Conservation (phyloP, 1,140 invertebrate genomes). For the Heliconius melpomene region DNA sequence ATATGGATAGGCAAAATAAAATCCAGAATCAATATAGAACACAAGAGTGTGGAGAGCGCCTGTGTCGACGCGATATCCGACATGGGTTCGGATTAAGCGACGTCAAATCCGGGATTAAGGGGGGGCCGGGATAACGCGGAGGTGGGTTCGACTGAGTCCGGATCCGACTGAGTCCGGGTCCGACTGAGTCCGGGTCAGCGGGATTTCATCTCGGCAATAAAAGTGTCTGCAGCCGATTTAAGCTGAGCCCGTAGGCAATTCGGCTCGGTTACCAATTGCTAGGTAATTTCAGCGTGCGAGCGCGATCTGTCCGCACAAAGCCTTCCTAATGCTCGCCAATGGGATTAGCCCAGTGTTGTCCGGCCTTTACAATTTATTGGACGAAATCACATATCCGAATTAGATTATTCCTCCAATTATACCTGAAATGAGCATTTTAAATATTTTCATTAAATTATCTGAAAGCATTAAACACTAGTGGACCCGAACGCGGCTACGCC, state of each 20-base stretch:
- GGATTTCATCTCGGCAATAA: slow-evolving; percentile 80
- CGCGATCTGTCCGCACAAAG: slow-evolving; percentile 77
- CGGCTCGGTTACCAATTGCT: slow-evolving; percentile 76
- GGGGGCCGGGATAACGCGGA: slow-evolving; percentile 68
- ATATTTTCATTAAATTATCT: neutral
- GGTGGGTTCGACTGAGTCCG: slow-evolving; percentile 63
- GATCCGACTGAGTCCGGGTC: slow-evolving; percentile 56
- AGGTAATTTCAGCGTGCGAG: slow-evolving; percentile 77
- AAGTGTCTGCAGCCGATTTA: slow-evolving; percentile 81
- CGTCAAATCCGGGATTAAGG: slow-evolving; percentile 80
- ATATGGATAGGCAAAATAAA: slow-evolving; percentile 51
- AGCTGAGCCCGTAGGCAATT: slow-evolving; percentile 76
- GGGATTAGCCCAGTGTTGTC: slow-evolving; percentile 76
- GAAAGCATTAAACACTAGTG: too few relatives aligned
- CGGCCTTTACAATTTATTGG: slow-evolving; percentile 75
- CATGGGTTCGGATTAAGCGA: slow-evolving; percentile 81
- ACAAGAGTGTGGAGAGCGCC: slow-evolving; percentile 64
- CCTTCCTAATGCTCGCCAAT: slow-evolving; percentile 76
- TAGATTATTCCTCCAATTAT: slow-evolving; percentile 41
- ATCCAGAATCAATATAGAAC: slow-evolving; percentile 70
- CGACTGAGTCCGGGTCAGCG: slow-evolving; percentile 71
- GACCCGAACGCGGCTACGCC: too few relatives aligned
- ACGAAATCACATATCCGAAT: slow-evolving; percentile 66
- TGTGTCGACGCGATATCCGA: slow-evolving; percentile 79
- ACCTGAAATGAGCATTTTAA: neutral